These are phyloP conservation scores for Conus betulinus DNA, from an alignment of 1,140 invertebrate species.

Conservation along the genomic window DNA sequence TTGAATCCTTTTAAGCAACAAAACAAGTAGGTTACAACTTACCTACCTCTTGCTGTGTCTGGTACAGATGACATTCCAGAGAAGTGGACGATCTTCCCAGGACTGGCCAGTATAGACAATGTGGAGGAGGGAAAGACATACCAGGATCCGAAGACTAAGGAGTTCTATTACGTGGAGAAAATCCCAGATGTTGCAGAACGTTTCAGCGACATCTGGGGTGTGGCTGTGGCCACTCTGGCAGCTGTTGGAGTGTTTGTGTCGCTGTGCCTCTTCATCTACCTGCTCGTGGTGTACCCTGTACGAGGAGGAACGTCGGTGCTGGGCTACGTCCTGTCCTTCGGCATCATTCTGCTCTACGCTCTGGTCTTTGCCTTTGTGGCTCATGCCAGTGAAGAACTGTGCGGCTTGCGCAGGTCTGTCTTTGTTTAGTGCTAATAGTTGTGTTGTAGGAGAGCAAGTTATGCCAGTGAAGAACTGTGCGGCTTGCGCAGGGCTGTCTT, in stretches of 20 bases:
- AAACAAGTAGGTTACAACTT: no score
- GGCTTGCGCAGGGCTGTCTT: constrained; percentile 72
- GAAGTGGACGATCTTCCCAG: constrained; percentile 36
- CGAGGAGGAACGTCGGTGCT: constrained; percentile 76
- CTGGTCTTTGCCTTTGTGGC: constrained; percentile 77
- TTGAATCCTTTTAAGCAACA: no score
- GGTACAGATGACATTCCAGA: constrained; percentile 19
- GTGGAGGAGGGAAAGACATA: constrained; percentile 60
- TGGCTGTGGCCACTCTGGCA: constrained; percentile 73
- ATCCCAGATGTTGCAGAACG: constrained; percentile 64
- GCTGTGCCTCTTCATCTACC: constrained; percentile 75
- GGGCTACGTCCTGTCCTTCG: constrained; percentile 77
- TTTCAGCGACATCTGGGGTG: constrained; percentile 75
- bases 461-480: constrained; percentile 75
- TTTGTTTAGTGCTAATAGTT: not conserved
- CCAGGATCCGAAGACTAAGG: constrained; percentile 67
- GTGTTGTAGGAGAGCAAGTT: constrained; percentile 40
- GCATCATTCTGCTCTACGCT: constrained; percentile 75
- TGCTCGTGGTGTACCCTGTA: constrained; percentile 76
- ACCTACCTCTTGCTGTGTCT: not conserved
- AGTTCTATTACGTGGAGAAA: constrained; percentile 55
- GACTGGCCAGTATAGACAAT: constrained; percentile 60
- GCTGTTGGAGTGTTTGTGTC: constrained; percentile 71
- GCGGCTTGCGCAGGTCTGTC: constrained; percentile 74
- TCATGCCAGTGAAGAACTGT: constrained; percentile 73